Percentiles rank a stretch among this genome's conserved stretches.
Conservation (phyloP, 1,140 invertebrate genomes). For the Lerema accius region DNA sequence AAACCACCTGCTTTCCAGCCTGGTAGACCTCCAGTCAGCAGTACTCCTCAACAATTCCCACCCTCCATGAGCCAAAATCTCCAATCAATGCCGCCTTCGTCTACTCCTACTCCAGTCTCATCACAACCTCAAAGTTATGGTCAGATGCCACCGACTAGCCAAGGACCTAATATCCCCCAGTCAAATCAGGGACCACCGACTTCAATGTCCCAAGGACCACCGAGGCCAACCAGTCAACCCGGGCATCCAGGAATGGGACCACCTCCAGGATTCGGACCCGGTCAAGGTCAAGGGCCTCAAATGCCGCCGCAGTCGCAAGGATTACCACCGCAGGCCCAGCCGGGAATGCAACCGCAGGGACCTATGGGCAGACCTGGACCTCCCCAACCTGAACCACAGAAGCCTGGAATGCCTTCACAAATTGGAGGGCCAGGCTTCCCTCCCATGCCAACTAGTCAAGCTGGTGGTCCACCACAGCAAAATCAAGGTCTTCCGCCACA, state of each 20-base stretch:
- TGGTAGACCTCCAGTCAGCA: constrained; percentile 52
- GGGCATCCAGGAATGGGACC: constrained; percentile 36
- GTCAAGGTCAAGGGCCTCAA: constrained; percentile 44
- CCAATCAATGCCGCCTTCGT: constrained; percentile 45
- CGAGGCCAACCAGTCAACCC: constrained; percentile 47
- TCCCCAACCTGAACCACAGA: constrained; percentile 34
- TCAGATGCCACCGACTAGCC: constrained; percentile 47
- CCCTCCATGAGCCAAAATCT: constrained; percentile 52
- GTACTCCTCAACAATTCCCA: constrained; percentile 49
- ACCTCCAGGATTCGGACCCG: constrained; percentile 34
- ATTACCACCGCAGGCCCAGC: constrained; percentile 30
- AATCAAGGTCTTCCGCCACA: constrained; percentile 20
- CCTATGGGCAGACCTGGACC: constrained; percentile 37
- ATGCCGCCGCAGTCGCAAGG: constrained; percentile 29
- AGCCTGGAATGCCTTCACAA: constrained; percentile 21
- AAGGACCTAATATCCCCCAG: constrained; percentile 33
- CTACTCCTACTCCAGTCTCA: constrained; percentile 44
- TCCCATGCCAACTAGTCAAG: constrained; percentile 39
- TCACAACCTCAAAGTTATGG: constrained; percentile 46
- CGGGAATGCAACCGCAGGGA: constrained; percentile 43
- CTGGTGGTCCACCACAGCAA: constrained; percentile 37
- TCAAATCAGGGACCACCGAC: constrained; percentile 36
- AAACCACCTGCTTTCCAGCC: constrained; percentile 53
- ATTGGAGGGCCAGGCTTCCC: constrained; percentile 34
- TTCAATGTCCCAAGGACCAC: constrained; percentile 50